Base-by-base conservation (phyloP, 2,113 vertebrate genomes). In the Lynx canadensis region DNA sequence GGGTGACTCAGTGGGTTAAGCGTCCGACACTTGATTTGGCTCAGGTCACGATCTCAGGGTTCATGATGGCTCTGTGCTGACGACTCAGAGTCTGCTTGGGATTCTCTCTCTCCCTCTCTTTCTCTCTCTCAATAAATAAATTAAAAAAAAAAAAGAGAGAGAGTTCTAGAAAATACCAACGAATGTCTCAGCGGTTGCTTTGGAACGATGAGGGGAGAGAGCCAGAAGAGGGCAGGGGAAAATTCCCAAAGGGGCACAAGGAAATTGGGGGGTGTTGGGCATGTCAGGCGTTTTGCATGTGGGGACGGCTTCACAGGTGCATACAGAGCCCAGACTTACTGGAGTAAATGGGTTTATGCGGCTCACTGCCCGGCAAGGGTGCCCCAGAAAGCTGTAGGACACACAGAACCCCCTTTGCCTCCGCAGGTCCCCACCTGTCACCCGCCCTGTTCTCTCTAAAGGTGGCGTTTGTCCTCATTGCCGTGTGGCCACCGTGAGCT, bases 361-460 rank as follows among this genome's bases (percentile, higher is more conserved):
- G 48, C 4, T 16, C 25, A 1, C 7, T 14, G 10, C 3, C 11
- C 1, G 85, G 0, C n/a, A 0, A 19, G 4, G 7, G 31, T 5
- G 0, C 27, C 25, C 11, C 27, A 0, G 8, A 38, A 21, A 21
- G 50, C 85, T 55, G 4, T 1, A 29, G 27, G 9, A 65, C 23
- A 4, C 7, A 41, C 63, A 23, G 29, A n/a, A 36, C 48, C 15
- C 60, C 55, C 31, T 50, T 36, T 36, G 55, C 31, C 10, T 65
- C 55, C 63, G 19, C 52, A 25, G 36, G 18, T 1, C 50, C 86
- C 0, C 27, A 13, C 6, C 69, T 31, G n/a, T 10, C 50, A 12
- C 14, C 69, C 0, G 0, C 3, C 16, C 41, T 38, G 3, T 73
- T 88, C 27, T 19, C 38, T 11, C 52, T 45, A 25, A 76, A 73